Evolutionary conservation across 2,113 vertebrate species (phyloP).

Genomic region (Solea senegalensis): DNA sequence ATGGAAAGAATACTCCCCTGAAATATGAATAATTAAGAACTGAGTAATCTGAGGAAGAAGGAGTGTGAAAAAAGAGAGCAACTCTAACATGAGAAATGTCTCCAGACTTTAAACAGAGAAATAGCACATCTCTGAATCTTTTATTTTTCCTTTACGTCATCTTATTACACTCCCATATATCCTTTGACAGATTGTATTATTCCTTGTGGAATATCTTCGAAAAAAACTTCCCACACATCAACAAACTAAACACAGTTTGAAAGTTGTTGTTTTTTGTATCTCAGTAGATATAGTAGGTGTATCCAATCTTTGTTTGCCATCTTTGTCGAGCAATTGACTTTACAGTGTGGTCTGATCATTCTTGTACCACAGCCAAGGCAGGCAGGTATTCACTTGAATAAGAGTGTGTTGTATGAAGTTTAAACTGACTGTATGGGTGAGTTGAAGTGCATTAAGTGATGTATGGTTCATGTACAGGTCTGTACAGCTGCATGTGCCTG

Average conservation of each 20-base stretch:
- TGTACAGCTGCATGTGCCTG: constrained; percentile 3
- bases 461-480: background rate
- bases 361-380: background rate
- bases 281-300: background rate
- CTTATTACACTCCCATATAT: background rate
- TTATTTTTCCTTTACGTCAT: background rate
- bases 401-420: background rate
- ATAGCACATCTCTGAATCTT: background rate
- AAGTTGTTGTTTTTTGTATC: no score
- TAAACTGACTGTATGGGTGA: background rate
- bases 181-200: background rate
- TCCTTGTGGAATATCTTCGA: background rate
- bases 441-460: background rate
- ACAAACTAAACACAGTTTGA: no score
- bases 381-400: constrained; percentile 8
- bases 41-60: background rate
- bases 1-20: background rate
- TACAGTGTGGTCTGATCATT: background rate
- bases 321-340: background rate
- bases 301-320: no score
- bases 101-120: background rate
- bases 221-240: background rate
- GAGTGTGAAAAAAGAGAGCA: background rate
- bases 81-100: background rate
- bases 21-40: background rate